These are phyloP conservation scores for Anolis apletophallus DNA, from an alignment of 2,797 vertebrate species.

Conservation along the genomic window DNA sequence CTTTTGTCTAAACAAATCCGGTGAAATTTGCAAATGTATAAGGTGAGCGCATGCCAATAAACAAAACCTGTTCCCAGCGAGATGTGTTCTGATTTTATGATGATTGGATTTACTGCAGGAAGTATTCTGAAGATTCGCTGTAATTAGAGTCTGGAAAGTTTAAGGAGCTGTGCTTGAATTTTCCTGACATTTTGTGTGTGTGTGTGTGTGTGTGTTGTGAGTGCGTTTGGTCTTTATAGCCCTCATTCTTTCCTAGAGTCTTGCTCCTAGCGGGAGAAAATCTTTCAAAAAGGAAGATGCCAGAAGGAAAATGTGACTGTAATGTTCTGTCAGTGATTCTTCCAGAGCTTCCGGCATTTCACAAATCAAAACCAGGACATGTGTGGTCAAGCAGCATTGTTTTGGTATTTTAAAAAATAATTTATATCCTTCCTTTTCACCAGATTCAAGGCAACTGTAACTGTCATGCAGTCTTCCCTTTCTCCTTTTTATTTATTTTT, in stretches of 20 bases:
- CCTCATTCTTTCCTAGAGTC: conserved; percentile 58
- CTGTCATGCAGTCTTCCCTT: no score
- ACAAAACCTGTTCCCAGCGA: conserved; percentile 42
- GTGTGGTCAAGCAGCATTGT: no score
- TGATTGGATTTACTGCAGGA: conserved; percentile 57
- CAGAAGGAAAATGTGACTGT: background rate
- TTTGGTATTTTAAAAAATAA: no score
- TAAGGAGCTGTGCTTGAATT: conserved; percentile 71
- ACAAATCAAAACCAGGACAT: no score
- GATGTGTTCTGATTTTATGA: background rate
- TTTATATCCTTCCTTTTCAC: no score
- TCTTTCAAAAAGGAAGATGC: conserved; percentile 38
- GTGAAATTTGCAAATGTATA: conserved; percentile 47
- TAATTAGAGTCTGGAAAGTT: conserved; percentile 86
- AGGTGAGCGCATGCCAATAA: conserved; percentile 43
- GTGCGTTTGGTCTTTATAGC: conserved; percentile 81
- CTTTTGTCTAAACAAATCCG: conserved; percentile 33
- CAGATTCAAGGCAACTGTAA: no score
- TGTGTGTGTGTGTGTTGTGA: conserved; percentile 83
- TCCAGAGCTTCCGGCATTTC: background rate
- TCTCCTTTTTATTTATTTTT: no score
- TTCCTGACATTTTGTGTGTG: conserved; percentile 77
- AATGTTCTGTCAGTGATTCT: background rate
- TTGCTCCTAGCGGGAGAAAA: conserved; percentile 24
- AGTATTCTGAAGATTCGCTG: conserved; percentile 69